These are phyloP conservation scores for Ancistrus triradiatus DNA, from an alignment of 2,113 vertebrate genomes.

Conservation along the genomic window DNA sequence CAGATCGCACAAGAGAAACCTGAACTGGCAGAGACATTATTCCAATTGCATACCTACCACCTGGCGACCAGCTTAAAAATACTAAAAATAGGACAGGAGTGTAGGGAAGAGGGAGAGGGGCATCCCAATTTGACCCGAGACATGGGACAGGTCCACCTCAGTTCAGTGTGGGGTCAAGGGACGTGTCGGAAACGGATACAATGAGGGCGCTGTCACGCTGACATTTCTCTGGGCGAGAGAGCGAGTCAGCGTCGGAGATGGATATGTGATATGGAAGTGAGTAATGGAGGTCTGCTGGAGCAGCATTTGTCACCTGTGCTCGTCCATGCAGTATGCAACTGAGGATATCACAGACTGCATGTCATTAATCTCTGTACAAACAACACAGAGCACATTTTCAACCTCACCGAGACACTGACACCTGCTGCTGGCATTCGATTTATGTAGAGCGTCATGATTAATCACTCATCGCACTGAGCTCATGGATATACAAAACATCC, in stretches of 20 bases:
- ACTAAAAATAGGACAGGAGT: conserved; percentile 28
- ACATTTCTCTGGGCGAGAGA: conserved; percentile 36
- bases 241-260: conserved; percentile 24
- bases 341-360: conserved; percentile 36
- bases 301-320: conserved; percentile 34
- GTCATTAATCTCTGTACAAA: conserved; percentile 44
- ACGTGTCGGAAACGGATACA: conserved; percentile 42
- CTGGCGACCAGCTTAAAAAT: conserved; percentile 34
- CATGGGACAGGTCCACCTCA: conserved; percentile 36
- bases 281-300: conserved; percentile 31
- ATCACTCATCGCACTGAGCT: conserved; percentile 21
- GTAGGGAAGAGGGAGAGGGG: conserved; percentile 30
- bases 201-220: conserved; percentile 35
- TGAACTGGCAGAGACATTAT: no score
- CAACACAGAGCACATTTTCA: conserved; percentile 21
- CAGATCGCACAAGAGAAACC: conserved; percentile 26
- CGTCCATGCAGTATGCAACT: conserved; percentile 14
- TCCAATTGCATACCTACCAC: conserved; percentile 9
- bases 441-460: conserved; percentile 22
- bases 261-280: conserved; percentile 38
- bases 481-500: no score
- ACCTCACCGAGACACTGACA: conserved; percentile 21
- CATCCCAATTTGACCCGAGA: conserved; percentile 40
- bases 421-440: conserved; percentile 34
- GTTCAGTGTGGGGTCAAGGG: no score